Evolutionary conservation across 1,140 invertebrate species (phyloP), one percentile per base, ranked within the genome.

Genomic region (Drosophila truncata): DNA sequence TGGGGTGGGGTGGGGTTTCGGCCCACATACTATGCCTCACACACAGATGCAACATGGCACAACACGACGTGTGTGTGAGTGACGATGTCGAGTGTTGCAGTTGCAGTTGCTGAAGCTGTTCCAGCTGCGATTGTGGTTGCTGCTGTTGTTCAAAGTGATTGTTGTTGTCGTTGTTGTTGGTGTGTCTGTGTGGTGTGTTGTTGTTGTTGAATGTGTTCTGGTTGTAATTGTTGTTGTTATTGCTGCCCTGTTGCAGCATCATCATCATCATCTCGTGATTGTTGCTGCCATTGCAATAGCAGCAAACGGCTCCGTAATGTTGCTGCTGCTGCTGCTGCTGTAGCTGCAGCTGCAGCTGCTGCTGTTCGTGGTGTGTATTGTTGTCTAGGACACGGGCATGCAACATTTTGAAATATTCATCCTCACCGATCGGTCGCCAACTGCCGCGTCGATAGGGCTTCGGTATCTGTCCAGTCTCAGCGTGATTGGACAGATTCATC

Each of bases 381-480:
- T 72, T 82, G 71, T 91, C 77, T 75, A 92, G 75, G 52, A 92
- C 91, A 69, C 91, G 91, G 78, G 91, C 91, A 92, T 92, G 91
- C 91, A 92, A 92, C 91, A 92, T 92, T 92, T 84, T 91, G 78
- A 80, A 91, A 91, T 91, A 92, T 91, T 91, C 88, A 90, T 93
- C 92, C 92, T 93, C 91, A 93, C 92, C 98, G 69, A 99, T 98
- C 3, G 98, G 98, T 80, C 98, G 95, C 98, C 98, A 99, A 4
- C 97, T 98, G 63, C 97, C 97, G 95, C 95, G 94, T 78, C 95
- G 92, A 91, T 99, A 99, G 5, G 98, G 98, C 94, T 98, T 99
- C 0, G 98, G 98, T 92, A 99, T 98, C 93, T 98, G 97, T 47
- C 98, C 98, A 31, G 98, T 98, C 93, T 98, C 97, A 0, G 97